Base-by-base conservation (phyloP, 2,113 vertebrate species). In the Pimephales promelas region DNA sequence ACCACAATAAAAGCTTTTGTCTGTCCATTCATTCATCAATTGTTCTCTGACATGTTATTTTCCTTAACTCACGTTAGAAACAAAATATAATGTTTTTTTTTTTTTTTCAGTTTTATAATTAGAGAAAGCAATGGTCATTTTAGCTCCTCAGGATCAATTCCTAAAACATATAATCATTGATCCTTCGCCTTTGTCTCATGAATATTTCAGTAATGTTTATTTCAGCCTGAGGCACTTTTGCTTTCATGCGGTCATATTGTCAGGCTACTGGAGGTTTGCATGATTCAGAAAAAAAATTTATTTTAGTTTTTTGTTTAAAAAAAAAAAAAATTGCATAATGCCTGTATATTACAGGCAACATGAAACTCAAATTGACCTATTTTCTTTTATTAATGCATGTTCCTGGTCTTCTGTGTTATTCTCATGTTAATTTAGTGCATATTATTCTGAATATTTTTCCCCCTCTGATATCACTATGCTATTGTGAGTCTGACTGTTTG, bases 31-130 rank as follows among this genome's bases (percentile, higher is more conserved):
- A 10, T 66, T 10, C 64, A 36, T 20, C 31, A 7, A 11, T 22
- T 20, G 1, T 66, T n/a, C n/a, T 61, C n/a, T 61, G 64, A 36
- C 5, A 20, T 64, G 26, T 31, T 64, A 64, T 68, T 36, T 71
- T 71, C 36, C 40, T 71, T 71, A 71, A 14, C 22, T 11, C 22
- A 7, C 20, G 14, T 40, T 22, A 22, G 16, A 10, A 40, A 10
- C 40, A 40, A 40, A 40, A 40, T 40, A 59, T 26, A 18, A 28
- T 24, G 1, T 16, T 78, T 78, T n/a, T n/a, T n/a, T n/a, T n/a
- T n/a, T n/a, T n/a, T n/a, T n/a, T 61, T 78, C n/a, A 43, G 76
- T 43, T 78, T 77, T 49, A 49, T 64, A 79, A 66, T 66, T 61
- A 66, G 40, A 66, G 26, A 20, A 18, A 9, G 22, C 56, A 78